Conservation (phyloP, 1,140 invertebrate genomes). For the Meteorus sp. region DNA sequence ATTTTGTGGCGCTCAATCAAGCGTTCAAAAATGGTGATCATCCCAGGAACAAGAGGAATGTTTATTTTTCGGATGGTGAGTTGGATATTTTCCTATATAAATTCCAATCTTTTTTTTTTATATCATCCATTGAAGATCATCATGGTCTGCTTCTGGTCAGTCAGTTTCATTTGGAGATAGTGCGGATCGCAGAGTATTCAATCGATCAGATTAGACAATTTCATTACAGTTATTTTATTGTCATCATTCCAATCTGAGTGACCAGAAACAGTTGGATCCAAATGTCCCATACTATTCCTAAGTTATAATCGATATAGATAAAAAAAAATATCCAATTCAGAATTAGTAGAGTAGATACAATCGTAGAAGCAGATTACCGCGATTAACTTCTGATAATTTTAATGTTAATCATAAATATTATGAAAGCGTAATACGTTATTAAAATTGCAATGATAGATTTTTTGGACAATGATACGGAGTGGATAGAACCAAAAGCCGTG, state of each 20-base stretch:
- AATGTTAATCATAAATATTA: neutral
- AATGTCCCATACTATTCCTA: too few species aligned
- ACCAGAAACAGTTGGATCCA: too few species aligned
- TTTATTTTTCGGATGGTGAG: slow-evolving; percentile 77
- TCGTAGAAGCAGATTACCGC: too few species aligned
- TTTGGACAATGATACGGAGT: slow-evolving; percentile 52
- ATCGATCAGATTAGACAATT: too few species aligned
- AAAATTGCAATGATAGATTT: slow-evolving; percentile 50
- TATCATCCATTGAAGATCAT: slow-evolving; percentile 2
- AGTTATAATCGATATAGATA: too few species aligned
- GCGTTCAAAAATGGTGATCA: slow-evolving; percentile 73
- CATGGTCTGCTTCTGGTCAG: neutral
- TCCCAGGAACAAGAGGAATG: slow-evolving; percentile 43
- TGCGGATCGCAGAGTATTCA: too few species aligned
- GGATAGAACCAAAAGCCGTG: slow-evolving; percentile 44
- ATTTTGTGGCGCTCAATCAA: slow-evolving; percentile 94
- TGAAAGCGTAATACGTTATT: slow-evolving; percentile 22
- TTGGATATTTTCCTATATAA: slow-evolving; percentile 22
- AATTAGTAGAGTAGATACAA: too few species aligned
- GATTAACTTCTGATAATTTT: too few species aligned
- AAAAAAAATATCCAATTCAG: too few species aligned
- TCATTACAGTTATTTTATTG: too few species aligned
- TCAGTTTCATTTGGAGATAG: too few species aligned
- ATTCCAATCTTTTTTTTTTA: neutral
- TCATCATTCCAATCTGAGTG: too few species aligned